These are phyloP conservation scores for Neoseiulus cucumeris DNA, from an alignment of 1,140 invertebrate species.

Conservation along the genomic window DNA sequence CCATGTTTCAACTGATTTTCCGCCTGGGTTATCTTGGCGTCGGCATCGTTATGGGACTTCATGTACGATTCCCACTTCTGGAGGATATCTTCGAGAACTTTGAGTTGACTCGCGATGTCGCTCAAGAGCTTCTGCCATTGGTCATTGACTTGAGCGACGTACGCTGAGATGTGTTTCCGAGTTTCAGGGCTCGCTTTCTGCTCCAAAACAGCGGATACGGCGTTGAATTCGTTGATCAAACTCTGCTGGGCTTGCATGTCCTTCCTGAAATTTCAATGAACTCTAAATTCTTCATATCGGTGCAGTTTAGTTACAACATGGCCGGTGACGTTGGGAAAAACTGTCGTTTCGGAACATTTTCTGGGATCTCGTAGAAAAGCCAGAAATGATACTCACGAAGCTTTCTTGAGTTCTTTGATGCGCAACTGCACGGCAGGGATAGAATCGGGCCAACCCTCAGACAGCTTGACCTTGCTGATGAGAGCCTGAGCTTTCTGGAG, in stretches of 20 bases:
- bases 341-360: too few species aligned
- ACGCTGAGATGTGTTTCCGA: constrained; percentile 37
- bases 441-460: constrained; percentile 2
- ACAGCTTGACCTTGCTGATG: constrained; percentile 5
- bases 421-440: neutral
- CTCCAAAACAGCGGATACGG: constrained; percentile 41
- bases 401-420: constrained; percentile 5
- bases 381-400: neutral
- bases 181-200: constrained; percentile 40
- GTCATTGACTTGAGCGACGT: constrained; percentile 40
- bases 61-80: constrained; percentile 44
- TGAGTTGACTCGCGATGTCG: constrained; percentile 41
- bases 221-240: constrained; percentile 41
- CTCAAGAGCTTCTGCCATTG: constrained; percentile 52
- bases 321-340: too few species aligned
- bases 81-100: constrained; percentile 41
- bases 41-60: constrained; percentile 14
- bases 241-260: constrained; percentile 36
- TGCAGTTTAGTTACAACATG: too few species aligned
- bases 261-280: neutral
- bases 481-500: constrained; percentile 8
- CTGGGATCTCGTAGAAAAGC: too few species aligned
- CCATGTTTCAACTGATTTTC: neutral
- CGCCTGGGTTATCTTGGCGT: constrained; percentile 12
- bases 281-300: too few species aligned